phyloP scores from a whole-genome alignment of 2,888 invertebrate genomes.

The Cotesia congregata region DNA sequence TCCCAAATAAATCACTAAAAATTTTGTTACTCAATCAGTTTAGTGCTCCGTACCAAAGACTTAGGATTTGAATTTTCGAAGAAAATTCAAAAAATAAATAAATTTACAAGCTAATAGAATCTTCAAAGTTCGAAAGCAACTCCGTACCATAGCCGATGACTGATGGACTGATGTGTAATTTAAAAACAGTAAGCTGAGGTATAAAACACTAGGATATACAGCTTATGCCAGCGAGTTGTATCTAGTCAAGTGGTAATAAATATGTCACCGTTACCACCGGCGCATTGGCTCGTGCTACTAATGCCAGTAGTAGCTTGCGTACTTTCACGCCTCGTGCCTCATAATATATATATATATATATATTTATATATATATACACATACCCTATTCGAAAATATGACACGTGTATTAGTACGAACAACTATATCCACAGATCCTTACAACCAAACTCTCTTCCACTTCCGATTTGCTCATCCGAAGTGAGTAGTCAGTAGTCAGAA shows the following conservation, averaged over 20 bases:
- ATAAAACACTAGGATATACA: conserved; percentile 55
- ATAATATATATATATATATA: conserved; percentile 16
- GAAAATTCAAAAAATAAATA: no score
- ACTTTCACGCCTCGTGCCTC: conserved; percentile 46
- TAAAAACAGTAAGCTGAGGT: conserved; percentile 38
- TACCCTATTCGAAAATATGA: background rate
- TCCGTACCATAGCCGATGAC: no score
- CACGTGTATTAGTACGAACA: conserved; percentile 44
- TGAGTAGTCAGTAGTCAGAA: no score
- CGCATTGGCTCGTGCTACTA: conserved; percentile 29
- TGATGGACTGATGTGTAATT: background rate
- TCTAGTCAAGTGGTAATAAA: conserved; percentile 58
- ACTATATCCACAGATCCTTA: conserved; percentile 32
- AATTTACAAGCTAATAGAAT: background rate
- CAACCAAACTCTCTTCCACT: conserved; percentile 24
- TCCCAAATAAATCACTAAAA: no score
- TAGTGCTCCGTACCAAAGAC: no score
- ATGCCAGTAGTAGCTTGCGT: conserved; percentile 31
- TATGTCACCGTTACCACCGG: conserved; percentile 48
- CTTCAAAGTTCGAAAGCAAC: background rate
- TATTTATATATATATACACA: background rate
- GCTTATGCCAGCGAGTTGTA: conserved; percentile 45
- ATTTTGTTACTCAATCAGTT: no score
- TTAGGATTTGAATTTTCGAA: no score
- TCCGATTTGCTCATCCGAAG: conserved; percentile 11